Percentiles rank a stretch among this genome's conserved stretches.
Conservation (phyloP, 2,888 invertebrate species). For the Sarcophaga subvicina region DNA sequence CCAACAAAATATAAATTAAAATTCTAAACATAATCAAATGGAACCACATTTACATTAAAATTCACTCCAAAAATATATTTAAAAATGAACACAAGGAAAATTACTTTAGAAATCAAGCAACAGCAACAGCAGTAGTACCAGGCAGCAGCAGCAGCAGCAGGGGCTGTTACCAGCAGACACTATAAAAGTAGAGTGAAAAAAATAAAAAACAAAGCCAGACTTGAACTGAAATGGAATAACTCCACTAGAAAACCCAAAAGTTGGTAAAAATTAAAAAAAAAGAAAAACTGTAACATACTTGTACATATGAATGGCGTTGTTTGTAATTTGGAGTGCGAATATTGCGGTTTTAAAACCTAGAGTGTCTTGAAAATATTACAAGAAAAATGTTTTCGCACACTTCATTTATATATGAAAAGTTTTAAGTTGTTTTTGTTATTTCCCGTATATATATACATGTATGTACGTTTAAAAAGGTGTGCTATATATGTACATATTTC, state of each 20-base stretch:
- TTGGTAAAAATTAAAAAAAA: neutral
- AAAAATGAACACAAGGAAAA: conserved; percentile 33
- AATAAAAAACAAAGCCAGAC: conserved; percentile 1
- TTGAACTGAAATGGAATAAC: conserved; percentile 25
- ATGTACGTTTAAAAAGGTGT: conserved; percentile 51
- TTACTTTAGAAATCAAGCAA: conserved; percentile 11
- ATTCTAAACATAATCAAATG: conserved; percentile 68
- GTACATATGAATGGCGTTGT: conserved; percentile 56
- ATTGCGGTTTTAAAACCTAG: conserved; percentile 4
- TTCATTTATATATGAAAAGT: conserved; percentile 52
- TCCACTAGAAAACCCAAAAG: neutral
- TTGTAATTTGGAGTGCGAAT: conserved; percentile 47
- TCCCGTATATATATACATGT: neutral
- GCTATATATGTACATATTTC: conserved; percentile 3
- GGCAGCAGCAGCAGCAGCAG: conserved; percentile 11
- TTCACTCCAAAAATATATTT: conserved; percentile 48
- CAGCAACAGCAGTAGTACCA: conserved; percentile 2
- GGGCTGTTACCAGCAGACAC: neutral
- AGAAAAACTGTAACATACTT: neutral
- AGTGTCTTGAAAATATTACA: neutral
- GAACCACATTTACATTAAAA: conserved; percentile 64
- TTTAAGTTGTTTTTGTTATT: conserved; percentile 29
- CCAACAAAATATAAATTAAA: conserved; percentile 65
- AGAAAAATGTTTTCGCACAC: conserved; percentile 64
- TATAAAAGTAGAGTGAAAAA: neutral